phyloP scores from a whole-genome alignment of 2,113 vertebrate species.

The Apus apus region DNA sequence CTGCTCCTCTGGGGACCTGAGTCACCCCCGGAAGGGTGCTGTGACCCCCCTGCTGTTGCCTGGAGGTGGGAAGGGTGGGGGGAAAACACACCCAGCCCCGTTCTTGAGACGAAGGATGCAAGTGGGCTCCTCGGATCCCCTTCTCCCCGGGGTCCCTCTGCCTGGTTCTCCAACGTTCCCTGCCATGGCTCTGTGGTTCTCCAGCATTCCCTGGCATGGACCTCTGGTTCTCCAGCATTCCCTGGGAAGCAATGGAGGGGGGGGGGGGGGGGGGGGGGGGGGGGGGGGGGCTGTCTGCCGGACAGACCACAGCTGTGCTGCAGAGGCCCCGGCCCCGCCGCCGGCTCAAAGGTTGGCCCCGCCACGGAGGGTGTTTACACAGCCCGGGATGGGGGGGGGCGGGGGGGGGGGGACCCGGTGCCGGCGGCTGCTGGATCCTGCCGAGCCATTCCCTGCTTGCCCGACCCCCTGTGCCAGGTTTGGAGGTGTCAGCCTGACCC shows the following conservation, averaged over 20 bases:
- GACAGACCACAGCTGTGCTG: not conserved
- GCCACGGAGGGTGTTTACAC: not conserved
- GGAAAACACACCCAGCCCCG: too few species aligned
- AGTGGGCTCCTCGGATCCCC: not conserved
- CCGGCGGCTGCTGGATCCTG: rapidly evolving
- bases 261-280: too few species aligned
- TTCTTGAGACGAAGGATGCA: too few species aligned
- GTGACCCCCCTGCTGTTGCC: not conserved
- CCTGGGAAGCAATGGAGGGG: too few species aligned
- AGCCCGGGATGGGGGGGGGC: too few species aligned
- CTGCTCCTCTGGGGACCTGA: not conserved
- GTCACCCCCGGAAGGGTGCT: not conserved
- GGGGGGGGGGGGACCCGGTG: not conserved
- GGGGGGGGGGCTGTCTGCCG: not conserved
- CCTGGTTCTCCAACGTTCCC: not conserved
- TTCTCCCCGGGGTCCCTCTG: rapidly evolving
- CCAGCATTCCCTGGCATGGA: not conserved
- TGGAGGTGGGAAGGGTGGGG: too few species aligned
- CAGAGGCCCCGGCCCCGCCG: not conserved
- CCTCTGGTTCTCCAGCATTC: not conserved
- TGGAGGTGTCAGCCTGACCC: not conserved
- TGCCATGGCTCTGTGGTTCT: not conserved
- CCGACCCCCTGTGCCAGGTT: not conserved
- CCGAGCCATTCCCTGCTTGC: rapidly evolving
- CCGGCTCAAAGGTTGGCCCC: not conserved